These are phyloP conservation scores for Syndactyla subalaris DNA, from an alignment of 2,797 vertebrate species.

Conservation along the genomic window DNA sequence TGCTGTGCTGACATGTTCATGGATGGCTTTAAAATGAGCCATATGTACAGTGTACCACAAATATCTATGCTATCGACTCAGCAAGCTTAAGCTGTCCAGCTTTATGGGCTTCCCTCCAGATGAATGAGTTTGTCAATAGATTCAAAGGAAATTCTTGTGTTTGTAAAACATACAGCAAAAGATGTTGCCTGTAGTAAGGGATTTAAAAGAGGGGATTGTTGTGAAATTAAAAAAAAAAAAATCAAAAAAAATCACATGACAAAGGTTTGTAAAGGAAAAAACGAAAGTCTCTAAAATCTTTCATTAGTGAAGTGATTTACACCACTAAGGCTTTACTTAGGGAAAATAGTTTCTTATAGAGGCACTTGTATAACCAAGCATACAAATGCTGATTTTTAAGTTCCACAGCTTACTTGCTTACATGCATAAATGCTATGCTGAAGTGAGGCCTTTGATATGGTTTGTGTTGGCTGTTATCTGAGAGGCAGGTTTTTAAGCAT, in stretches of 20 bases:
- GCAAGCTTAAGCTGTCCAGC: background rate
- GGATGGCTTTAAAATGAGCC: constrained; percentile 10
- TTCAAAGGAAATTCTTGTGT: background rate
- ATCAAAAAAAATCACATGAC: background rate
- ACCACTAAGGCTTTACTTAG: background rate
- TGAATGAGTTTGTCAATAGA: rapidly evolving
- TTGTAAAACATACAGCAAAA: background rate
- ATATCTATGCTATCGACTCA: rapidly evolving
- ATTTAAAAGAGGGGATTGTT: background rate
- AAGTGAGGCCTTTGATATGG: background rate
- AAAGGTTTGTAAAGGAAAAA: background rate
- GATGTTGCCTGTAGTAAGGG: background rate
- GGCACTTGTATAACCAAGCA: background rate
- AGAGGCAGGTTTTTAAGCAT: background rate
- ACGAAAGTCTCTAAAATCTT: background rate
- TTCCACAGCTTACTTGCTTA: background rate
- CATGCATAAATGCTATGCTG: background rate
- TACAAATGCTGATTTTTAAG: background rate
- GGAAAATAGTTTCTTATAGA: background rate
- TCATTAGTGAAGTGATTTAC: background rate
- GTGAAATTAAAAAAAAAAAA: background rate
- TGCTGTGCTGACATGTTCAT: background rate
- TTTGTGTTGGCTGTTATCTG: background rate
- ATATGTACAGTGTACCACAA: background rate
- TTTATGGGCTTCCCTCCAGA: background rate